Evolutionary conservation across 2,113 vertebrate genomes (phyloP), one percentile per base, ranked within the genome.

Genomic region (Trichechus manatus): DNA sequence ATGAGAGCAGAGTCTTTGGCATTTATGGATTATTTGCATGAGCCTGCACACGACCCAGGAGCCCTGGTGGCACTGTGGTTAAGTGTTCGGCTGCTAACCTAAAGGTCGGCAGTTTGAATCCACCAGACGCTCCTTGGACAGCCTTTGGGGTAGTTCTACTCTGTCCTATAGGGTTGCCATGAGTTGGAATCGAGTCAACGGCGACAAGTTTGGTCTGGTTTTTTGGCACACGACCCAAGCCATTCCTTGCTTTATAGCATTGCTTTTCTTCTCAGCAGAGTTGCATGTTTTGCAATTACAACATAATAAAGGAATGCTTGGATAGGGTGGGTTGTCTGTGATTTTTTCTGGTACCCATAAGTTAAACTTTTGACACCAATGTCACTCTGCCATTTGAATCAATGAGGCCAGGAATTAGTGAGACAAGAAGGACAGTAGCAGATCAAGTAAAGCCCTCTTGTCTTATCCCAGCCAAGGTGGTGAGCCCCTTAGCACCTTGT

Each of bases 401-500:
- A 11, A 42, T 59, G 83, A 79, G 66, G 17, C 61, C 22, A n/a
- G 14, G 61, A 87, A 47, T 68, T 33, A 83, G 53, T 3, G 31
- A 70, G 77, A 86, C 5, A 3, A 86, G 74, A 3, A 86, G 74
- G 44, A 94, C 90, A 95, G 93, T 91, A 96, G 97, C 91, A 6
- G 70, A 96, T 83, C 44, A 50, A 89, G 96, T 75, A 96, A 96
- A 96, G 93, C 96, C 70, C 39, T 22, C 91, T 83, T 96, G 96
- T 96, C 97, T 96, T 95, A 95, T 64, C 91, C 96, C 23, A 39
- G 92, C 39, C 3, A 6, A 94, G 92, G 96, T 93, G 90, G 92
- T 89, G 96, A 97, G 94, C 96, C 61, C 90, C 87, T 96, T 97
- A 97, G 95, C 36, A 2, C 82, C 96, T 95, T 93, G 59, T 89